Conservation (phyloP, 2,113 vertebrate species). For the Dolichallabes microphthalmus region DNA sequence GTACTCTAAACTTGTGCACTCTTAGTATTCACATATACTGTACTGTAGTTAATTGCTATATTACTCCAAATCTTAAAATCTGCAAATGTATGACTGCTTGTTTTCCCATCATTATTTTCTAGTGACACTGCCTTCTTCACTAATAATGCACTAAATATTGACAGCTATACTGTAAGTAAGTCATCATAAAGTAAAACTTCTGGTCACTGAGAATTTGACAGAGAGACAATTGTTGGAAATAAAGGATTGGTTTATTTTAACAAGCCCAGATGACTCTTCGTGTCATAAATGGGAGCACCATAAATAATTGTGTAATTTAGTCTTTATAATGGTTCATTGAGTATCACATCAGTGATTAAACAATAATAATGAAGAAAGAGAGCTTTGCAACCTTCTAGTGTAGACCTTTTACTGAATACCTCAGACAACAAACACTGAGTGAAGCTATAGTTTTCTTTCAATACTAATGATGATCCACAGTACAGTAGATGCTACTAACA, state of each 20-base stretch:
- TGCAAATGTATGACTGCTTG: conserved; percentile 20
- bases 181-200: conserved; percentile 20
- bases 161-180: conserved; percentile 37
- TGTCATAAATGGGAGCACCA: conserved; percentile 70
- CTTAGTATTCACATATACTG: conserved; percentile 44
- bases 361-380: conserved; percentile 39
- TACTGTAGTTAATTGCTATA: conserved; percentile 44
- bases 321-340: conserved; percentile 67
- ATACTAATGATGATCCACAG: conserved; percentile 40
- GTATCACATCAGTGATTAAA: conserved; percentile 71
- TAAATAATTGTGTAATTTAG: conserved; percentile 74
- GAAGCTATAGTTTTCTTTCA: not conserved
- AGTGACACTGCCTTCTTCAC: not conserved
- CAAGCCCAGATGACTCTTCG: conserved; percentile 67
- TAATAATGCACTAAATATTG: conserved; percentile 15
- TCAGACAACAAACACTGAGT: conserved; percentile 34
- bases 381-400: conserved; percentile 59
- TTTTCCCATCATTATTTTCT: conserved; percentile 31
- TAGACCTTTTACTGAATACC: conserved; percentile 54
- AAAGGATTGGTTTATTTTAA: conserved; percentile 74
- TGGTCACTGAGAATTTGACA: conserved; percentile 34
- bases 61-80: conserved; percentile 42
- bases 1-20: conserved; percentile 47
- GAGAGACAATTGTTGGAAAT: conserved; percentile 63
- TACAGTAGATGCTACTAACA: not conserved